Evolutionary conservation across 2,888 invertebrate species (phyloP), one percentile per base, ranked within the genome.

Genomic region (Tanytarsus gracilentus): DNA sequence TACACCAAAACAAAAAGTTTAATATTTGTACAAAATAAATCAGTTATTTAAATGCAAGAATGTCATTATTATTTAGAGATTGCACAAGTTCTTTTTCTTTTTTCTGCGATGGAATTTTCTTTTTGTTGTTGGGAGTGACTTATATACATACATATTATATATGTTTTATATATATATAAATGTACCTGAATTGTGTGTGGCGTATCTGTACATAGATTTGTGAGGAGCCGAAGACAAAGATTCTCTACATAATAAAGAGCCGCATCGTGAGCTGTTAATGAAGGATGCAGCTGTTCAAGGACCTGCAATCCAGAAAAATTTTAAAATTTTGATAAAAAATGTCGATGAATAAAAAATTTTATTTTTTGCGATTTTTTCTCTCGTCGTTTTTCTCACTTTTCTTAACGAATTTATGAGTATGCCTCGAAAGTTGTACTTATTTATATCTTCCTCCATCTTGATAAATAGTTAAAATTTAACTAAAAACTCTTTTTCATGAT

Each of bases 181-280:
- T 63, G 64, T 71, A 83, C 84, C 77, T 83, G 83, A 21, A 88
- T 83, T 25, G 88, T 86, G 69, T 88, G 88, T 11, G 88, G 88
- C 63, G 86, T 83, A 25, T 91, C 90, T 29, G 87, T 86, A 71
- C 93, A 94, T 63, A 97, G 79, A 82, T 89, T 88, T 16, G 86
- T 87, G 70, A 97, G 78, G 63, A 97, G 80, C 62, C 88, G 84
- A 64, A 96, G 78, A 69, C 96, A 93, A 63, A 96, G 80, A 62
- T 85, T 84, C 78, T 97, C 97, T 63, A 97, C 91, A 73, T 92
- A 94, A 66, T 88, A 83, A 67, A 97, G 78, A 1, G 96, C 95
- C 75, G 92, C 93, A 68, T 92, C 88, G 68, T 88, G 83, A 29
- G 89, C 90, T 64, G 79, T 83, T 67, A 94, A 76, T 25, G 86